phyloP scores from a whole-genome alignment of 2,113 vertebrate species.

The Grantiella picta region DNA sequence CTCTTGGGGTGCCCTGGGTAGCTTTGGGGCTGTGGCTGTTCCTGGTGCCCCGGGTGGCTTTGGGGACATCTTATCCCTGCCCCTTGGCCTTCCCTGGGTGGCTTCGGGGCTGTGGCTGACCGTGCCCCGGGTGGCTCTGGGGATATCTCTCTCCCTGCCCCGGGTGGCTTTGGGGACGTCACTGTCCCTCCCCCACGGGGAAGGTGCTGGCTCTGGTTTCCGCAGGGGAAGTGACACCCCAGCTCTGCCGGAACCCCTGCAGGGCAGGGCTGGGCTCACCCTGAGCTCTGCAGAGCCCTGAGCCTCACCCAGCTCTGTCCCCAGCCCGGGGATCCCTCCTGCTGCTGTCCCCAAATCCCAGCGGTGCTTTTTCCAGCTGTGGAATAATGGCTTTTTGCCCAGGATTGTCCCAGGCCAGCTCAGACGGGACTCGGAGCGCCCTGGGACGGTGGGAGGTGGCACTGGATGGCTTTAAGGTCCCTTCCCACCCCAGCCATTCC shows the following conservation, averaged over 20 bases:
- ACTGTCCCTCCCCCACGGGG: background rate
- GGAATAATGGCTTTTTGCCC: too few species aligned
- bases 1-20: too few species aligned
- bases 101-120: too few species aligned
- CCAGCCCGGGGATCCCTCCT: background rate
- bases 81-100: too few species aligned
- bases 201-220: background rate
- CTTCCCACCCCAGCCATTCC: background rate
- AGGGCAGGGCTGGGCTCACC: background rate
- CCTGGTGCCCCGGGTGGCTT: too few species aligned
- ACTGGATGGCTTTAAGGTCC: background rate
- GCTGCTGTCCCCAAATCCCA: rapidly evolving
- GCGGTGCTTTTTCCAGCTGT: background rate
- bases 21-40: too few species aligned
- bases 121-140: too few species aligned
- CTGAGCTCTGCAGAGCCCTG: rapidly evolving
- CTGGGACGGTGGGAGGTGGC: rapidly evolving
- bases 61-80: too few species aligned
- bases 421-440: rapidly evolving
- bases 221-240: background rate
- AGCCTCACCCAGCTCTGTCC: rapidly evolving
- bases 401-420: background rate
- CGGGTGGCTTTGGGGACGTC: rapidly evolving
- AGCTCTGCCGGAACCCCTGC: background rate
- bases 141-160: background rate